Percentiles rank a stretch among this genome's conserved stretches.
These are phyloP conservation scores for Osmoderma eremita DNA, from an alignment of 2,888 invertebrate genomes.

Conservation along the genomic window DNA sequence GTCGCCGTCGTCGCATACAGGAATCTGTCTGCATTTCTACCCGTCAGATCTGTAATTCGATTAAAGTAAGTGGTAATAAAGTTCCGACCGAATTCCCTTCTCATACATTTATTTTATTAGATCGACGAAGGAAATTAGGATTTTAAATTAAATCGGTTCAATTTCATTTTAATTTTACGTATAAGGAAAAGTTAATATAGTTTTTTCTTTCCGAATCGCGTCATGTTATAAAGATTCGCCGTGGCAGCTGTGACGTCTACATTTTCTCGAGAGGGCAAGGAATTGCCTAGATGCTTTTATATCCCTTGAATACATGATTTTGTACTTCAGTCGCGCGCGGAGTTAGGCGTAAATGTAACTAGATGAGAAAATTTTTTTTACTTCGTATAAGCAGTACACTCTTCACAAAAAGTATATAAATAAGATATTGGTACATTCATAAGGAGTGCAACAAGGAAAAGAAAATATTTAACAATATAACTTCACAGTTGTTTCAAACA, in stretches of 20 bases:
- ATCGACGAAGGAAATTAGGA: constrained; percentile 30
- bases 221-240: neutral
- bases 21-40: constrained; percentile 72
- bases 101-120: constrained; percentile 21
- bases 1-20: constrained; percentile 69
- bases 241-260: neutral
- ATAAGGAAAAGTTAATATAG: neutral
- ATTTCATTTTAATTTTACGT: constrained; percentile 21
- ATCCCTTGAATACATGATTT: no score
- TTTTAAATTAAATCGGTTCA: constrained; percentile 23
- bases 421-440: no score
- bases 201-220: neutral
- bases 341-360: no score
- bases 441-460: no score
- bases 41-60: constrained; percentile 70
- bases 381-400: no score
- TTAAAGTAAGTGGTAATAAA: constrained; percentile 67
- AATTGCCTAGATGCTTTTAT: no score
- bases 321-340: no score
- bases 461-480: no score
- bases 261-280: neutral
- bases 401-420: no score
- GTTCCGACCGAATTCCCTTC: neutral
- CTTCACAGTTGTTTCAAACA: no score
- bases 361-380: no score